Percentiles rank a stretch among this genome's conserved stretches.
Evolutionary conservation across 2,113 vertebrate species (phyloP).

Genomic region (Megaceryle maxima): DNA sequence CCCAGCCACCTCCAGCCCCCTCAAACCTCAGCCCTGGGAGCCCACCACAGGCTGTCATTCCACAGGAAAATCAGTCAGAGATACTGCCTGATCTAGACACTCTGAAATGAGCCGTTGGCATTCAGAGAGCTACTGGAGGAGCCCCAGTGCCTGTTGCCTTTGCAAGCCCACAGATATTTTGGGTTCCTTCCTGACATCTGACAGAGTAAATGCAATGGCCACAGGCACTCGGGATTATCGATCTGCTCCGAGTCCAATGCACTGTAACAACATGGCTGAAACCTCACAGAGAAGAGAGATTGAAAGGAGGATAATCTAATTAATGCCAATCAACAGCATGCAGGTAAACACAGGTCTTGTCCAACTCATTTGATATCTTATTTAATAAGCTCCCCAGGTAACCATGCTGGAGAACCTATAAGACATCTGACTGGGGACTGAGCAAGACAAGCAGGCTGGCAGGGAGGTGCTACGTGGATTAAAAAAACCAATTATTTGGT

Average conservation of each 20-base stretch:
- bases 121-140: not conserved
- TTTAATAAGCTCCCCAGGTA: conserved; percentile 45
- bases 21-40: not conserved
- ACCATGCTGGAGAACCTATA: not conserved
- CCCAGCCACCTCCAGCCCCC: not conserved
- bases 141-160: not conserved
- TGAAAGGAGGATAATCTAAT: conserved; percentile 30
- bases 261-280: not conserved
- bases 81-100: not conserved
- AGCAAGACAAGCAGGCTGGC: not conserved
- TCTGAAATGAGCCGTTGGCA: not conserved
- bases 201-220: not conserved
- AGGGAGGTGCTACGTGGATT: rapidly evolving
- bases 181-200: not conserved
- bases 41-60: not conserved
- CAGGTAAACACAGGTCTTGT: conserved; percentile 38
- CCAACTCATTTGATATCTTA: not conserved
- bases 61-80: not conserved
- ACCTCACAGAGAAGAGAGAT: not conserved
- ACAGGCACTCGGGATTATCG: not conserved
- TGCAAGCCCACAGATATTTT: rapidly evolving
- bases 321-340: not conserved
- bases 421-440: not conserved
- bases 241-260: not conserved
- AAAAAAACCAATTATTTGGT: not conserved